Conservation (phyloP, 2,888 invertebrate species). For the Cephus nigrinus region DNA sequence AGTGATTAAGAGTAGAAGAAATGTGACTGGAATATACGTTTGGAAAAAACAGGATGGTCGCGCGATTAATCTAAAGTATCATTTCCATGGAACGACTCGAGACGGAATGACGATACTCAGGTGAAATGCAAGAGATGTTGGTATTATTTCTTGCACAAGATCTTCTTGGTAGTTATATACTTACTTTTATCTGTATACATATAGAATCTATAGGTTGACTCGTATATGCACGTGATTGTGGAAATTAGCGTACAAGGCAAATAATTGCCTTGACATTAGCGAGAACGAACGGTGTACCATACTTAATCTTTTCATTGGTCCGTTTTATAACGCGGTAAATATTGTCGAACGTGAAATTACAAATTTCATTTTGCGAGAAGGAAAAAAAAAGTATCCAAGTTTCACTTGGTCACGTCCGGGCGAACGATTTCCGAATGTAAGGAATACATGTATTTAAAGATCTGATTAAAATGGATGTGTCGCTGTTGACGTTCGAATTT, state of each 20-base stretch:
- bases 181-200: background rate
- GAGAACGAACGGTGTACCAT: background rate
- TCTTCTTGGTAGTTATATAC: background rate
- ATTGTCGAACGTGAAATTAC: background rate
- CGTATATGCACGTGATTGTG: background rate
- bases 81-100: background rate
- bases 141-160: constrained; percentile 4
- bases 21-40: background rate
- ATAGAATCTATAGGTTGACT: background rate
- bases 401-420: background rate
- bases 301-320: background rate
- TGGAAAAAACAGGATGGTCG: background rate
- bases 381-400: background rate
- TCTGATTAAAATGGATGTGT: background rate
- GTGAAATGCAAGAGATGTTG: background rate
- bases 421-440: background rate
- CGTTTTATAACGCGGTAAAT: background rate
- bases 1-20: background rate
- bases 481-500: background rate
- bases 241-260: background rate
- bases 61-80: background rate
- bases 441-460: background rate
- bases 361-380: background rate
- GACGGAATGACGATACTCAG: background rate
- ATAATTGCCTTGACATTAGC: constrained; percentile 1